These are phyloP conservation scores for Trematomus loennbergii DNA, from an alignment of 2,113 vertebrate genomes.

Conservation along the genomic window DNA sequence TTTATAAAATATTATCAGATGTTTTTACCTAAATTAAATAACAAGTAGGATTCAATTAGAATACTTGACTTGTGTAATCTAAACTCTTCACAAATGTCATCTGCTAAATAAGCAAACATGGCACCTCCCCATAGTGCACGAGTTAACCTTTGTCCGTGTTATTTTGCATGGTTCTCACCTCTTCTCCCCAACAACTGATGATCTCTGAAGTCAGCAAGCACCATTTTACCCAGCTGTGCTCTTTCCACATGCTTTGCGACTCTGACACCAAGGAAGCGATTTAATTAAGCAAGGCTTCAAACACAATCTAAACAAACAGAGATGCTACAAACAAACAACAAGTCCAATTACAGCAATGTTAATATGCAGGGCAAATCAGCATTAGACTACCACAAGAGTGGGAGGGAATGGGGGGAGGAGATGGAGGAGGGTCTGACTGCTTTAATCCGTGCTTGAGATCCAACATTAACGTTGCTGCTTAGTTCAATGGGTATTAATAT, in stretches of 20 bases:
- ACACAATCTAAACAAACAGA: conserved; percentile 74
- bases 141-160: conserved; percentile 8
- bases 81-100: not conserved
- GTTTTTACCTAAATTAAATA: not conserved
- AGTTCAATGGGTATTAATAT: conserved; percentile 42
- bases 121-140: not conserved
- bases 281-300: conserved; percentile 76
- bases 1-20: not conserved
- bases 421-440: conserved; percentile 29
- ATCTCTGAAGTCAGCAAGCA: conserved; percentile 22
- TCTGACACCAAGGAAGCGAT: conserved; percentile 63
- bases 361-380: conserved; percentile 71
- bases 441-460: conserved; percentile 69
- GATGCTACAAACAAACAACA: conserved; percentile 73
- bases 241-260: conserved; percentile 31
- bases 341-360: conserved; percentile 73
- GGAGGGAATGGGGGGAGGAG: conserved; percentile 45
- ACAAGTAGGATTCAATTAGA: not conserved
- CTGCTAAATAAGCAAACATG: conserved; percentile 17
- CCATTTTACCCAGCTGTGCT: conserved; percentile 14
- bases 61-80: not conserved
- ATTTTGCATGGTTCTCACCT: conserved; percentile 6
- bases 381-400: conserved; percentile 38
- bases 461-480: conserved; percentile 39
- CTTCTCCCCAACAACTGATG: not conserved